Base-by-base conservation (phyloP, 2,113 vertebrate genomes). In the Panthera uncia region DNA sequence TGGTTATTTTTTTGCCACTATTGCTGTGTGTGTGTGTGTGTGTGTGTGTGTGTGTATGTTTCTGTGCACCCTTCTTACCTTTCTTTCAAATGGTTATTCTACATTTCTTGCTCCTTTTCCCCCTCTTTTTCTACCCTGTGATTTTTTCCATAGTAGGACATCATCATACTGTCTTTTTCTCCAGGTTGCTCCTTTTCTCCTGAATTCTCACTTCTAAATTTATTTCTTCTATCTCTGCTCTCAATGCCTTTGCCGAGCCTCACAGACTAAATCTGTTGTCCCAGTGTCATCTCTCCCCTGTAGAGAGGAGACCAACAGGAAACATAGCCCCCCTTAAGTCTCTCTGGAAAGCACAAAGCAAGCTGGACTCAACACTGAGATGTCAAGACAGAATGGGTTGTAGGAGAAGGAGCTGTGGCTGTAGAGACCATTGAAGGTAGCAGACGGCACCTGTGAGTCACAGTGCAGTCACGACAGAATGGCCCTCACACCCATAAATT, bases 321-420 rank as follows among this genome's bases (percentile, higher is more conserved):
- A 25, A 3, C 57, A 36, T 16, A 1, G 12, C 14, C 18, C 41
- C 48, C 14, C 2, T 74, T 4, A 18, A 7, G 27, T 36, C 41
- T 31, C 57, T 31, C 86, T 61, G 41, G 73, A 71, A 87, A 52
- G 8, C 18, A 57, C 55, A 57, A 0, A 3, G 61, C 9, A 1
- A 27, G 52, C 63, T 48, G 48, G 48, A 61, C 36, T 25, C n/a
- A 4, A 27, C 7, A n/a, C 27, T 16, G 38, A 87, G 45, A 31
- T 14, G 2, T 15, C 12, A 8, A 4, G 10, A 33, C 1, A 8
- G 21, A 16, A 10, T 65, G 7, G 14, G 21, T 15, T 21, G 23
- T 7, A 7, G 68, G 8, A 36, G 7, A 7, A 63, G 4, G 23
- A 7, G 2, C 29, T 48, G 52, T 6, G 27, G 14, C 7, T 82